Evolutionary conservation across 2,888 invertebrate species (phyloP).

Genomic region (Morinoia aosen): DNA sequence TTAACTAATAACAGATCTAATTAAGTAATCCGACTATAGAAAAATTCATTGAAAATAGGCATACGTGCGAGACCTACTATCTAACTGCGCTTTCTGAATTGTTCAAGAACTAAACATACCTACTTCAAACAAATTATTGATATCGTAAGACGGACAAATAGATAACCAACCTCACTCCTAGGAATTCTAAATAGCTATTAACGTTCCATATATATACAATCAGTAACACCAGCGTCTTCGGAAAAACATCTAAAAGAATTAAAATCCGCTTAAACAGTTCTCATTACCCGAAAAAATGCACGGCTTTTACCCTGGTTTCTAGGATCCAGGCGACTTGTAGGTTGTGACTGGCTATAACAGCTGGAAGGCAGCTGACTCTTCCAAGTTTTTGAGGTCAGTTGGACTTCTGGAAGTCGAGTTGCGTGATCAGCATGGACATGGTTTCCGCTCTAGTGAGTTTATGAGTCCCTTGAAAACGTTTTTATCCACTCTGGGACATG

Average conservation of each 20-base stretch:
- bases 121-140: background rate
- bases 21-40: too few species aligned
- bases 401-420: background rate
- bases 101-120: too few species aligned
- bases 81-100: too few species aligned
- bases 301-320: background rate
- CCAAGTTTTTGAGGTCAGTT: background rate
- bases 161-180: too few species aligned
- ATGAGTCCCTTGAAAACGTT: background rate
- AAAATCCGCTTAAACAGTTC: background rate
- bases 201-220: too few species aligned
- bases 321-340: background rate
- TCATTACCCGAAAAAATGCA: background rate
- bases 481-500: background rate
- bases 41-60: too few species aligned
- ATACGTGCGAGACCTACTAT: too few species aligned
- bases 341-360: background rate
- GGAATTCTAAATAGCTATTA: too few species aligned
- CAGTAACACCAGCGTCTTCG: too few species aligned
- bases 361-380: constrained; percentile 4
- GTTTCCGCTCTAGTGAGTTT: background rate
- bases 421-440: background rate
- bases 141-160: background rate
- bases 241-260: background rate
- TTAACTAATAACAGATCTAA: too few species aligned